A percentile compares a stretch with the other conserved stretches of the same genome.
These are phyloP conservation scores for Ditula angustiorana DNA, from an alignment of 2,888 invertebrate genomes.

Conservation along the genomic window DNA sequence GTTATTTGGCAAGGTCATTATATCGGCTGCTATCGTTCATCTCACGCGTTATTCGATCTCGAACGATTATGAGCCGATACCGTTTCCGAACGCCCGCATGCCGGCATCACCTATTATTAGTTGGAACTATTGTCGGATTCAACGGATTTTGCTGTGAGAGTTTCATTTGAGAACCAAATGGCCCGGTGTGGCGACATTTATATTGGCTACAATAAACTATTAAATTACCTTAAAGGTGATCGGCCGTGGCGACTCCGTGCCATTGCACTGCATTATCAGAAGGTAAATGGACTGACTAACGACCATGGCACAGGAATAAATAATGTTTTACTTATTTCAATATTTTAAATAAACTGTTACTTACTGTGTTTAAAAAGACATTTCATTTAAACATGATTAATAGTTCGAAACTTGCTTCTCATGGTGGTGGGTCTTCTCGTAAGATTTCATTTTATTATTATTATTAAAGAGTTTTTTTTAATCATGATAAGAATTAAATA, in stretches of 20 bases:
- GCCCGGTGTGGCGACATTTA: slow-evolving; percentile 9
- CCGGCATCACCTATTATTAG: slow-evolving; percentile 51
- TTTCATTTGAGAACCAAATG: slow-evolving; percentile 28
- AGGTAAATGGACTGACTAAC: background rate
- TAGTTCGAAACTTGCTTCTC: no score
- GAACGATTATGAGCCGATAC: slow-evolving; percentile 55
- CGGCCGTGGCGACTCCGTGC: background rate
- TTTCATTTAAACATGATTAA: no score
- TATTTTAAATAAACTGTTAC: background rate
- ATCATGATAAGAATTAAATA: no score
- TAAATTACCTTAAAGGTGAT: slow-evolving; percentile 11
- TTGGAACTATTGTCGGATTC: slow-evolving; percentile 48
- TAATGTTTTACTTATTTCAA: background rate
- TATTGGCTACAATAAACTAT: slow-evolving; percentile 33
- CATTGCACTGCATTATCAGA: slow-evolving; percentile 4
- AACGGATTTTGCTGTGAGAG: slow-evolving; percentile 56
- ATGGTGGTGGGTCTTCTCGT: no score
- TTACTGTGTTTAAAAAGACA: no score
- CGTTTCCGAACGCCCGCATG: slow-evolving; percentile 58
- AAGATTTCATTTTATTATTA: no score
- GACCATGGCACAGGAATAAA: background rate
- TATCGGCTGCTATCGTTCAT: slow-evolving; percentile 15
- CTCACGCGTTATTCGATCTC: slow-evolving; percentile 31
- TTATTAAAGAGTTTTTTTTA: no score
- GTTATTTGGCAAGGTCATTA: slow-evolving; percentile 28